Percentiles rank a stretch among this genome's conserved stretches.
These are phyloP conservation scores for Anthophora plumipes DNA, from an alignment of 2,888 invertebrate species.

Conservation along the genomic window DNA sequence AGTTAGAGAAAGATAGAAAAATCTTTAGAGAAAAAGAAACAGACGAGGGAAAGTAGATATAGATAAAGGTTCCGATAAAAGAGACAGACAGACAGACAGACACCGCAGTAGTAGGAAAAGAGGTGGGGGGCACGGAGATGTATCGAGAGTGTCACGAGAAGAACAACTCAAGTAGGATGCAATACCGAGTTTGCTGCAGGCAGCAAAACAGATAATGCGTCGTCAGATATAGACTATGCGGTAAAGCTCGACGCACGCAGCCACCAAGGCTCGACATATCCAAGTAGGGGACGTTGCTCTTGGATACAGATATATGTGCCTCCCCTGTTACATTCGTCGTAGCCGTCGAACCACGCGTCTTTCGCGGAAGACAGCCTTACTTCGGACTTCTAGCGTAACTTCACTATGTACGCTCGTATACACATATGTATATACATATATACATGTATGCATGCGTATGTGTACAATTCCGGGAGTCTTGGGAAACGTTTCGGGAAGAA, in stretches of 20 bases:
- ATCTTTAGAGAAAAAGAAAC: background rate
- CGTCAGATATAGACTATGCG: conserved; percentile 56
- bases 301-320: conserved; percentile 17
- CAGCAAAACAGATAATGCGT: conserved; percentile 59
- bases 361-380: background rate
- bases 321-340: conserved; percentile 14
- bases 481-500: background rate
- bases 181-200: conserved; percentile 38
- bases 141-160: conserved; percentile 37
- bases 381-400: background rate
- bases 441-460: no score
- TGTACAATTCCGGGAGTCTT: background rate
- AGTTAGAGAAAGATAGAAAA: background rate
- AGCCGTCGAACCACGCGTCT: conserved; percentile 2
- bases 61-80: conserved; percentile 4
- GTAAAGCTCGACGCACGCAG: conserved; percentile 15
- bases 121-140: background rate
- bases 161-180: conserved; percentile 38
- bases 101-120: background rate
- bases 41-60: background rate
- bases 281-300: conserved; percentile 53
- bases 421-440: no score
- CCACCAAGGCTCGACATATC: conserved; percentile 26
- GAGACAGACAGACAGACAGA: background rate
- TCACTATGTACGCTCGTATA: background rate